Evolutionary conservation across 1,140 invertebrate species (phyloP), one percentile per base, ranked within the genome.

Genomic region (Laodelphax striatellus): DNA sequence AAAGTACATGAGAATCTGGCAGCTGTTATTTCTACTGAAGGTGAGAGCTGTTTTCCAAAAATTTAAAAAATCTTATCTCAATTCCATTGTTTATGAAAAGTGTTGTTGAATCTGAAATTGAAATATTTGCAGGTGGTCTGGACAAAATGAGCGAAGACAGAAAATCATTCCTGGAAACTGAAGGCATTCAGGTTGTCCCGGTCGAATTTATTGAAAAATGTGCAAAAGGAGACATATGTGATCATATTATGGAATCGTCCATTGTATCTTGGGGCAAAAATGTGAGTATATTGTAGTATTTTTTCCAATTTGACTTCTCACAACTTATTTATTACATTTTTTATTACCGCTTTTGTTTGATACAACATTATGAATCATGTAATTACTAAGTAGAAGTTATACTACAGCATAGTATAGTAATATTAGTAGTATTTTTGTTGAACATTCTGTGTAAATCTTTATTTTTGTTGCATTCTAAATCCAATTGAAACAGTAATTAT

Each of bases 121-220:
- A 28, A 4, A 4, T 28, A 4, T 6, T 28, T 28, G 24, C 2
- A 41, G 14, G 28, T 14, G 34, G 34, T 38, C 10, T 38, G 8
- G 34, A 3, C 8, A 38, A 38, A 38, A 38, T 38, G 11, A 38
- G 34, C 34, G 34, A 38, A 11, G 34, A 38, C 34, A 38, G 11
- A 38, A 38, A 38, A 11, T 38, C 34, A 59, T 76, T 85, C 58
- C 87, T 86, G 1, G 74, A 88, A 72, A 72, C 79, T 5, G 65
- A 75, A 19, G 81, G 87, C 63, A 83, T 96, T 64, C 88, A 91
- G 72, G 84, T 95, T 62, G 79, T 93, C 5, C 76, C 85, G 22
- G 80, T 86, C 69, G 80, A 83, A 52, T 95, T 93, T 70, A 67
- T 97, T 1, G 83, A 92, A 63, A 70, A 71, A 58, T 38, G 34